Evolutionary conservation across 1,140 invertebrate genomes (phyloP).

Genomic region (Macrocentrus cingulum): DNA sequence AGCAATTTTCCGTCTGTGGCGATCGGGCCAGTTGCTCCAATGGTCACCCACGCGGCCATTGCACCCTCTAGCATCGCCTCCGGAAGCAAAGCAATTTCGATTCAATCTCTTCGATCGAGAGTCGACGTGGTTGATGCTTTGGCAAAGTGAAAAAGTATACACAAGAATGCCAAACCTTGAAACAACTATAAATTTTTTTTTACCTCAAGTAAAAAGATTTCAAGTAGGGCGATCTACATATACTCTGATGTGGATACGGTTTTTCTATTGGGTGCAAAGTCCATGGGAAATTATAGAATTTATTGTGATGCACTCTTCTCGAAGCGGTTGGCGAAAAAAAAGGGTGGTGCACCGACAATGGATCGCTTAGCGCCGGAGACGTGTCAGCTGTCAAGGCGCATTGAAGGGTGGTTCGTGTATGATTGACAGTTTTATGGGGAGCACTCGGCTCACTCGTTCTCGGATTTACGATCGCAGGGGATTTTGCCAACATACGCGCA

Average conservation of each 20-base stretch:
- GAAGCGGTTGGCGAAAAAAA: background rate
- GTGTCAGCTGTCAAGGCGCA: conserved; percentile 47
- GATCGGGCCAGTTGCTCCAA: conserved; percentile 26
- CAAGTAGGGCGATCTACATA: no score
- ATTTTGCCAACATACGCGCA: conserved; percentile 1
- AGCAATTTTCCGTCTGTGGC: conserved; percentile 43
- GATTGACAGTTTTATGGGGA: conserved; percentile 55
- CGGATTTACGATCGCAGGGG: conserved; percentile 40
- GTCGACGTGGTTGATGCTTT: conserved; percentile 8
- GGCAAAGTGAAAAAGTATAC: conserved; percentile 7
- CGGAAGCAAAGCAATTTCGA: conserved; percentile 37
- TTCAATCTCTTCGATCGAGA: conserved; percentile 36
- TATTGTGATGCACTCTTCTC: no score
- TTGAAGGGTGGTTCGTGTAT: conserved; percentile 34
- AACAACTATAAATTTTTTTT: conserved; percentile 4
- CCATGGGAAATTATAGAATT: no score
- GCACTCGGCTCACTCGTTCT: conserved; percentile 34
- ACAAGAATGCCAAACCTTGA: conserved; percentile 5
- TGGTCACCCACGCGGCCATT: conserved; percentile 10
- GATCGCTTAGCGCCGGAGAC: conserved; percentile 46
- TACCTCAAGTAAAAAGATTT: conserved; percentile 1
- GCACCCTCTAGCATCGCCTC: conserved; percentile 4
- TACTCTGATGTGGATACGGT: no score
- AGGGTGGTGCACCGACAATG: conserved; percentile 39
- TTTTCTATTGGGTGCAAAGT: no score